Evolutionary conservation across 2,797 vertebrate genomes (phyloP), one percentile per base, ranked within the genome.

Genomic region (Cetoscarus ocellatus): DNA sequence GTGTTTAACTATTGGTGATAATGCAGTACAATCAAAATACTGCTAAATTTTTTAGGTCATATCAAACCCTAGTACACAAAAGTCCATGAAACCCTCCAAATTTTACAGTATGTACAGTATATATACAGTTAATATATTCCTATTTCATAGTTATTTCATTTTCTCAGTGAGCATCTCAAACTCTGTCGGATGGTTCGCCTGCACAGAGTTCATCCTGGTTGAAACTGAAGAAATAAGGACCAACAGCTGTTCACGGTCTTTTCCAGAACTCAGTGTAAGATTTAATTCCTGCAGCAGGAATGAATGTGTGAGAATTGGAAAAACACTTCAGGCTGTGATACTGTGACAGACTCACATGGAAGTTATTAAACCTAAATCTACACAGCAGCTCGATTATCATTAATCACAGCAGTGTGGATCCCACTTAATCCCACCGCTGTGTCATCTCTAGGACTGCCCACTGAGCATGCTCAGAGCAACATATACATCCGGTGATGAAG

Each of bases 371-470:
- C 50, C 40, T 70, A 55, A 75, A 85, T 61, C 75, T 61, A 52
- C 68, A 79, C 59, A 13, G 39, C 58, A 55, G 50, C 62, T 55
- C 56, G 77, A 56, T 83, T 79, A 87, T 73, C 81, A 88, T 73
- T 82, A 85, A 80, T 80, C 61, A 69, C 38, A 61, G 61, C 74
- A 68, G 56, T 35, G 27, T 57, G 48, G 64, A 51, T 79, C 65
- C 68, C 63, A 44, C 66, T 34, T 85, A 88, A 83, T 88, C 80
- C 82, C 18, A 8, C 40, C 34, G 65, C 90, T 84, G 83, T 77
- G 70, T 85, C 70, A 86, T 65, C 61, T 48, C 13, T 40, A 42
- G 17, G 34, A 69, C 58, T 15, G 48, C 11, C 50, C 48, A 47
- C 15, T 12, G 6, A 49, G 40, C 59, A 39, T n/a, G n/a, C 55